Evolutionary conservation across 2,797 vertebrate species (phyloP).

Genomic region (Hapalemur alaotrensis): DNA sequence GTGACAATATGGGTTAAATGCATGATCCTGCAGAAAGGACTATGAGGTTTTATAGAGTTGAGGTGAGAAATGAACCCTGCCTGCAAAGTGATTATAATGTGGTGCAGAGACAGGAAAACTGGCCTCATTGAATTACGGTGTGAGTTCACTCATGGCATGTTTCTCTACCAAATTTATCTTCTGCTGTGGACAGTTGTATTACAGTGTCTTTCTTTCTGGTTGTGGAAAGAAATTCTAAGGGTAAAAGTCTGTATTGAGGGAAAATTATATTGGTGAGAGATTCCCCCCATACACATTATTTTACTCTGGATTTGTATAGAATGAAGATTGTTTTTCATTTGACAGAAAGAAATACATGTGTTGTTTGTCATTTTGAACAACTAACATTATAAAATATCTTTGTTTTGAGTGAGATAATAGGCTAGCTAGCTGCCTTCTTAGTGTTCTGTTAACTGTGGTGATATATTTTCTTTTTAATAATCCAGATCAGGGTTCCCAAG

Average conservation of each 20-base stretch:
- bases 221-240: not conserved
- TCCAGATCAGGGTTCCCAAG: not conserved
- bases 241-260: not conserved
- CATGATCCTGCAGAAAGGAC: not conserved
- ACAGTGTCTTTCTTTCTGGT: not conserved
- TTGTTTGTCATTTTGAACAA: not conserved
- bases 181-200: not conserved
- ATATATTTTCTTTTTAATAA: conserved; percentile 45
- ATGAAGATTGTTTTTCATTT: conserved; percentile 6
- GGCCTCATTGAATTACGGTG: not conserved
- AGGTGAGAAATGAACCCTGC: not conserved
- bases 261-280: not conserved
- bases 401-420: not conserved
- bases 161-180: not conserved
- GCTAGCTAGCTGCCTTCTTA: not conserved
- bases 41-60: not conserved
- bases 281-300: not conserved
- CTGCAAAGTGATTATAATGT: not conserved
- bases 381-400: not conserved
- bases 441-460: not conserved
- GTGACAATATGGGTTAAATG: not conserved
- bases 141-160: not conserved
- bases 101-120: not conserved
- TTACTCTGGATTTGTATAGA: not conserved
- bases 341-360: not conserved